Percentiles rank a stretch among this genome's conserved stretches.
Conservation (phyloP, 2,113 vertebrate genomes). For the Xiphophorus hellerii region DNA sequence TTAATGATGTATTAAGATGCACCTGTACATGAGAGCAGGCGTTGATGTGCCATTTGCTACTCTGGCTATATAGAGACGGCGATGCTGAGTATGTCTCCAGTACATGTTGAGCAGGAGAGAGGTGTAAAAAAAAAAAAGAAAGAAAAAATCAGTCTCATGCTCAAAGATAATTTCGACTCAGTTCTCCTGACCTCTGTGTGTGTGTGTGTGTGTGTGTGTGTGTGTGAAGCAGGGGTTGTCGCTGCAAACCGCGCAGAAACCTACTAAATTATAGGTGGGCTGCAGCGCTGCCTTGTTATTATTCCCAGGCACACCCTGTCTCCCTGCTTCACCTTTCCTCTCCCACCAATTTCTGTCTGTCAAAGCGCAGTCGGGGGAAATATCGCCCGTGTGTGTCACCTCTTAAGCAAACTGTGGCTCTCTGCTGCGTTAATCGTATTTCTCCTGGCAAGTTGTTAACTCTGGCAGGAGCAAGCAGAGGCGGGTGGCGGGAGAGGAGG, state of each 20-base stretch:
- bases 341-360: conserved; percentile 36
- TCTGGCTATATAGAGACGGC: too few species aligned
- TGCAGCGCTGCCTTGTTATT: conserved; percentile 40
- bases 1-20: too few species aligned
- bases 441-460: conserved; percentile 62
- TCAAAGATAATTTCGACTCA: conserved; percentile 39
- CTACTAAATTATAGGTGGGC: conserved; percentile 47
- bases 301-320: conserved; percentile 51
- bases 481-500: conserved; percentile 4
- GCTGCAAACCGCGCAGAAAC: conserved; percentile 33
- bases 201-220: conserved; percentile 16
- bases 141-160: not conserved
- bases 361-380: conserved; percentile 41
- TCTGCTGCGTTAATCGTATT: conserved; percentile 71
- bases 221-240: conserved; percentile 31
- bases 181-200: conserved; percentile 25
- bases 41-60: too few species aligned
- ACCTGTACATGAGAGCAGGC: too few species aligned
- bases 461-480: conserved; percentile 24
- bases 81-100: not conserved
- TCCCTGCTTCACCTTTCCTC: conserved; percentile 47
- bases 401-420: conserved; percentile 52
- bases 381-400: conserved; percentile 41
- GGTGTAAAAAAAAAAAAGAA: conserved; percentile 26
- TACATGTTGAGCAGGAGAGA: conserved; percentile 25